Evolutionary conservation across 2,797 vertebrate species (phyloP).

Genomic region (Prunella strophiata): DNA sequence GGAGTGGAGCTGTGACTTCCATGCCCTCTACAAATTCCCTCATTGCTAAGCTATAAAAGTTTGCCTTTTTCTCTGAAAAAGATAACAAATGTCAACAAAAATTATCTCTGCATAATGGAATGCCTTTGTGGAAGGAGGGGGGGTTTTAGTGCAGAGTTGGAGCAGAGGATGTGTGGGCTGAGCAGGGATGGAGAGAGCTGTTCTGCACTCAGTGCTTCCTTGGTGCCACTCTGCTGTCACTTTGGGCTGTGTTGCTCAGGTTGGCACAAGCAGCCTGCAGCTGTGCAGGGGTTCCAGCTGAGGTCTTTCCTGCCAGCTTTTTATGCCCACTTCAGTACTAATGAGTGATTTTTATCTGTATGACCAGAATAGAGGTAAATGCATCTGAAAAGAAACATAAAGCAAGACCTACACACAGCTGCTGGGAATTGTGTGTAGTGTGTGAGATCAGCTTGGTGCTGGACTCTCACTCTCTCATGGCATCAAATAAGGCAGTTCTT

Average conservation of each 20-base stretch:
- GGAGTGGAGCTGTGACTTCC: background rate
- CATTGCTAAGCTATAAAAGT: background rate
- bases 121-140: background rate
- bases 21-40: background rate
- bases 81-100: too few relatives aligned
- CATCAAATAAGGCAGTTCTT: background rate
- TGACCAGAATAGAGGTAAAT: background rate
- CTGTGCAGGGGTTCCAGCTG: background rate
- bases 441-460: background rate
- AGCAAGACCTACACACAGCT: background rate
- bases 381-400: background rate
- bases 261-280: background rate
- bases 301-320: background rate
- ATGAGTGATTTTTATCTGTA: background rate
- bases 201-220: background rate
- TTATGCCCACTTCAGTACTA: background rate
- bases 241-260: background rate
- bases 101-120: background rate
- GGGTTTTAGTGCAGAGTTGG: background rate
- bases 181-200: background rate
- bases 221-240: background rate
- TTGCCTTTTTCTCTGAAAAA: background rate
- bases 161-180: background rate
- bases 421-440: background rate
- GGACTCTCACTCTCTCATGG: fast-evolving